Evolutionary conservation across 2,888 invertebrate species (phyloP), one percentile per base, ranked within the genome.

Genomic region (Lymantria dispar): DNA sequence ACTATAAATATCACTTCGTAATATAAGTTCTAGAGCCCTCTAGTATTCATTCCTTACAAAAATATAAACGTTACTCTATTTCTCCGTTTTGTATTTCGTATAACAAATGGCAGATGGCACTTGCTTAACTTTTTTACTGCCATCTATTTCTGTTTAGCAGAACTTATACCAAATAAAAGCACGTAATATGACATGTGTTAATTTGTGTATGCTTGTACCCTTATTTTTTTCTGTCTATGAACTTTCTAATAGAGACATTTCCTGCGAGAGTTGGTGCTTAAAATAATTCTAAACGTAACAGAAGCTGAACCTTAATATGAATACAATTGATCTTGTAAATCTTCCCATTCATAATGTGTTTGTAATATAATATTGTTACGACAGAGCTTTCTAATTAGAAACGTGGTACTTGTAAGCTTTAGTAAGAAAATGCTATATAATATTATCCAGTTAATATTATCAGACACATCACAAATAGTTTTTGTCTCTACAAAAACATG

Each of bases 161-260:
- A 66, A 76, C 60, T 71, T 61, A 3, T 12, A 38, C 53, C 52
- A 55, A 58, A 41, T 9, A 14, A 41, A 45, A 29, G 29, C 33
- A 22, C 37, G 15, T 3, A 10, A 40, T 33, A 45, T 10, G 36
- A 33, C 12, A 15, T 31, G 8, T 14, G 22, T 38, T 10, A 11
- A 14, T 13, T 10, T 8, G 43, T 31, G 47, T 38, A 36, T 9
- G 42, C 12, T 43, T 11, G 13, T 42, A 51, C 61, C 63, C 58
- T 39, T 45, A 40, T 47, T 45, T 13, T n/a, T n/a, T 22, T 30
- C 48, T 55, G 50, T 48, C 62, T 58, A 7, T 56, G 55, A 62
- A 55, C 59, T 62, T 72, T 64, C 54, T 56, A 66, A 62, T 70
- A 71, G 68, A 72, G 66, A 84, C 84, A 84, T 78, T 68, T 10